Base-by-base conservation (phyloP, 2,113 vertebrate genomes). In the Eolophus roseicapilla region DNA sequence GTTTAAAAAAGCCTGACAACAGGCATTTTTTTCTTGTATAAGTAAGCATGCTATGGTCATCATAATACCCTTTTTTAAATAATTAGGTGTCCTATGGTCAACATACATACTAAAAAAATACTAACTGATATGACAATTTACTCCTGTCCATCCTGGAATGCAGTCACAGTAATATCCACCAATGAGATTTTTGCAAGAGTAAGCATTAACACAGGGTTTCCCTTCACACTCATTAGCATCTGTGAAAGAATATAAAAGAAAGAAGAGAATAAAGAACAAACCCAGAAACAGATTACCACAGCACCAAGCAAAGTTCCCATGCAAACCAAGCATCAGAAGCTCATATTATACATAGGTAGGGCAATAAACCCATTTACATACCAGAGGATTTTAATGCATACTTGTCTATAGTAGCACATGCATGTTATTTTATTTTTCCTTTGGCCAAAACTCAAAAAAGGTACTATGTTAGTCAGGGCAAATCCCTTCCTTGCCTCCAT, bases 181-280 rank as follows among this genome's bases (percentile, higher is more conserved):
- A 99, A 99, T 99, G 98, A 99, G 98, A 98, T 99, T 99, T 99
- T 99, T 99, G 99, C 99, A 99, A 98, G 98, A 98, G 97, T 99
- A 99, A 99, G 99, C 98, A 97, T 99, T 99, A 98, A 98, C 97
- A 98, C 99, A 99, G 98, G 99, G 98, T 98, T 98, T 98, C 97
- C 98, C 98, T 90, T 97, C 97, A 97, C 99, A 99, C 98, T 99
- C 99, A 99, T 99, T 98, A 98, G 98, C 98, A 98, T 99, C 99
- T 99, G 99, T 97, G 98, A 98, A 99, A 93, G 95, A 90, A 98
- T 98, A 98, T 96, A 98, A 98, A 97, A 97, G 95, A 98, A 95
- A 97, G 97, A 98, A 91, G 95, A 75, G 98, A 93, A 97, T 97
- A 97, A 98, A 95, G 95, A 90, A 97, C 85, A 89, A 95, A 96